Evolutionary conservation across 2,797 vertebrate species (phyloP).

Genomic region (Acanthopagrus latus): DNA sequence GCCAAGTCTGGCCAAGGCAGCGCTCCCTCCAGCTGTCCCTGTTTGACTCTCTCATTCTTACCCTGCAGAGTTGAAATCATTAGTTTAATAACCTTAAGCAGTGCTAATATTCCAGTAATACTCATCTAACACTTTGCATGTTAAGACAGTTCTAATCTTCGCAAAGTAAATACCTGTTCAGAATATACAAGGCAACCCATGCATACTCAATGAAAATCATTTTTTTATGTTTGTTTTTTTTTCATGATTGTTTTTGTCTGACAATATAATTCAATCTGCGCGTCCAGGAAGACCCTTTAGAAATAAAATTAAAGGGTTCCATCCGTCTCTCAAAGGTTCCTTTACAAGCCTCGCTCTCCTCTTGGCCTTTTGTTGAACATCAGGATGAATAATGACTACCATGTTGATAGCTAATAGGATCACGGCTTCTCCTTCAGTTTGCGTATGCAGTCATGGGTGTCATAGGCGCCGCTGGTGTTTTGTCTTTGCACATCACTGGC

Average conservation of each 20-base stretch:
- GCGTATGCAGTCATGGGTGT: slow-evolving; percentile 16
- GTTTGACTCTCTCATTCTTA: slow-evolving; percentile 1
- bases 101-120: neutral
- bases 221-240: neutral
- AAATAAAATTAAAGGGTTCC: slow-evolving; percentile 50
- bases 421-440: neutral
- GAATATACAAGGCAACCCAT: slow-evolving; percentile 12
- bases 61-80: slow-evolving; percentile 4
- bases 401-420: slow-evolving; percentile 28
- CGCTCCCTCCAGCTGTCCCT: neutral
- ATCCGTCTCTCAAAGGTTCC: slow-evolving; percentile 21
- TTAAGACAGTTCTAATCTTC: slow-evolving; percentile 30
- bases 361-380: slow-evolving; percentile 22
- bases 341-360: slow-evolving; percentile 16
- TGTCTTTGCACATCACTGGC: slow-evolving; percentile 25
- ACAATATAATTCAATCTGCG: slow-evolving; percentile 52
- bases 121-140: slow-evolving; percentile 7
- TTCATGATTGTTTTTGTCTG: slow-evolving; percentile 26
- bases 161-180: slow-evolving; percentile 18
- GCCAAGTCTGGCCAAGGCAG: slow-evolving; percentile 15
- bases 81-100: slow-evolving; percentile 7
- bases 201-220: neutral
- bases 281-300: slow-evolving; percentile 37
- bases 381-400: slow-evolving; percentile 18
- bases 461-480: slow-evolving; percentile 31